Conservation (phyloP, 2,113 vertebrate genomes). For the Turnix velox region DNA sequence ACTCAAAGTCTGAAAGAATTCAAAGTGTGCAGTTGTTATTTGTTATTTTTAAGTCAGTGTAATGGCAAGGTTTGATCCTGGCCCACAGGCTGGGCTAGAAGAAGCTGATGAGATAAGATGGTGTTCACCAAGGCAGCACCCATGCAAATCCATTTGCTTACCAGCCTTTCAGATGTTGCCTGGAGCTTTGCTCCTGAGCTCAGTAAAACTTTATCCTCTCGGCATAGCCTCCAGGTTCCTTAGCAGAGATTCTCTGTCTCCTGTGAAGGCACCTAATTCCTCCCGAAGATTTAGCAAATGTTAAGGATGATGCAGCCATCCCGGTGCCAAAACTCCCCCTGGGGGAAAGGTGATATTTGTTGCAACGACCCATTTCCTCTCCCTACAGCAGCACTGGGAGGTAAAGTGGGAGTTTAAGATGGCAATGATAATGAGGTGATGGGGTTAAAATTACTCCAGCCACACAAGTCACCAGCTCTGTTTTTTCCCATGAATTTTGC, state of each 20-base stretch:
- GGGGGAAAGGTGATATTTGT: not conserved
- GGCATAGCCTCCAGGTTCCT: not conserved
- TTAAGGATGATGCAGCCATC: not conserved
- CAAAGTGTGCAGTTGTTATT: not conserved
- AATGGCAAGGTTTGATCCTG: not conserved
- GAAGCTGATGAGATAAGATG: not conserved
- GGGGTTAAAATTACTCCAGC: not conserved
- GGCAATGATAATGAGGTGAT: not conserved
- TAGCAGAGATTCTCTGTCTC: not conserved
- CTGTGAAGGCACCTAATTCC: not conserved
- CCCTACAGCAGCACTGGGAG: not conserved
- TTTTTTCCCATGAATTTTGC: not conserved
- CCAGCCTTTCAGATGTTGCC: not conserved
- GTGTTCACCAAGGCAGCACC: rapidly evolving
- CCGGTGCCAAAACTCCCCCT: not conserved
- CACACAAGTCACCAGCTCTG: not conserved
- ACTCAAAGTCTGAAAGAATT: not conserved
- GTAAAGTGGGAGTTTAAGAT: not conserved
- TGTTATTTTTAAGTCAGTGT: not conserved
- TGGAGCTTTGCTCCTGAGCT: not conserved
- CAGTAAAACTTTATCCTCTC: not conserved
- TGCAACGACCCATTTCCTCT: not conserved
- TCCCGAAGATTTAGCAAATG: not conserved
- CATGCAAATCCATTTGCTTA: not conserved
- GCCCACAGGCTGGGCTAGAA: not conserved